Conservation (phyloP, 2,888 invertebrate genomes). For the Aporophyla nigra region DNA sequence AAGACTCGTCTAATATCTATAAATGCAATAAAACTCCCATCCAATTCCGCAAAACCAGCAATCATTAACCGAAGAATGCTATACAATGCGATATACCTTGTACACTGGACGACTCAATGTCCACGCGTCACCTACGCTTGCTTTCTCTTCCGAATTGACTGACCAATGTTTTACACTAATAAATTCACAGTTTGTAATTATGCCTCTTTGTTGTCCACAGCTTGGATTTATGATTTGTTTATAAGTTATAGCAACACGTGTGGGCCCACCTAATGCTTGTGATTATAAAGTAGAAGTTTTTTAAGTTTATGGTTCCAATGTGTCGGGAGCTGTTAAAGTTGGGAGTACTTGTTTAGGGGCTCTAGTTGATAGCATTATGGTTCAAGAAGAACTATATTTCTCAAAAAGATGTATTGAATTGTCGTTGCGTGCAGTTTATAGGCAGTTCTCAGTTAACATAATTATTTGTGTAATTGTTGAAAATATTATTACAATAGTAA, state of each 20-base stretch:
- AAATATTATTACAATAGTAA: constrained; percentile 4
- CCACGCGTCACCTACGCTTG: constrained; percentile 61
- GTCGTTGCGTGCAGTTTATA: background rate
- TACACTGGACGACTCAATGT: constrained; percentile 46
- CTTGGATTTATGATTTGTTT: constrained; percentile 65
- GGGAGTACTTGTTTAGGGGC: background rate
- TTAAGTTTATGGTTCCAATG: constrained; percentile 26
- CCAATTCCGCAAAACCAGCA: background rate
- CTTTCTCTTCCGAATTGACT: constrained; percentile 70
- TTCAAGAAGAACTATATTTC: no score
- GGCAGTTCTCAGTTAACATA: background rate
- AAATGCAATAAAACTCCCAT: constrained; percentile 16
- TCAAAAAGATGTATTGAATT: background rate
- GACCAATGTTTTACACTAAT: constrained; percentile 60
- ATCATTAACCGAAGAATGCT: constrained; percentile 23
- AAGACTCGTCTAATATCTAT: background rate
- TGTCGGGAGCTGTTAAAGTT: constrained; percentile 2
- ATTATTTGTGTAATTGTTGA: constrained; percentile 24
- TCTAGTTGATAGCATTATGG: no score
- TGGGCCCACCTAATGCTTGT: constrained; percentile 42
- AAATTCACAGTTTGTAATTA: constrained; percentile 68
- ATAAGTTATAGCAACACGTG: constrained; percentile 41
- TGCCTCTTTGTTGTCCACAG: constrained; percentile 59
- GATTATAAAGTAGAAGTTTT: constrained; percentile 5
- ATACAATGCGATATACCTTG: constrained; percentile 48